These are phyloP conservation scores for Drosophila macrospina DNA, from an alignment of 2,888 invertebrate genomes.

Conservation along the genomic window DNA sequence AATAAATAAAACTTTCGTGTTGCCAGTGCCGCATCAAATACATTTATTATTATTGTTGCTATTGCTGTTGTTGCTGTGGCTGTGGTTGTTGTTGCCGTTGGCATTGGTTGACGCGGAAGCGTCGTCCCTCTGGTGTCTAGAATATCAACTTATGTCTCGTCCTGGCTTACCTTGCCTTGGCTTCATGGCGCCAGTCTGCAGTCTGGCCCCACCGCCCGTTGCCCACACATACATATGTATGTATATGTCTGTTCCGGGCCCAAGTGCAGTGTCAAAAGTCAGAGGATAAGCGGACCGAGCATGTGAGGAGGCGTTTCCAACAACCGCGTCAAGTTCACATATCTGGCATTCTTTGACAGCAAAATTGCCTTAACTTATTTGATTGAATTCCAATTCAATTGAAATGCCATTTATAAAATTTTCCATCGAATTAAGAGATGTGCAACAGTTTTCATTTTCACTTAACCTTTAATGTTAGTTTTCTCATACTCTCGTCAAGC, in stretches of 20 bases:
- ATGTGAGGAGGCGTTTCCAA: background rate
- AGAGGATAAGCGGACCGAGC: constrained; percentile 39
- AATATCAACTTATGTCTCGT: constrained; percentile 35
- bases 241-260: background rate
- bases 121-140: constrained; percentile 13
- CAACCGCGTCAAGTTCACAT: constrained; percentile 12
- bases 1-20: constrained; percentile 81
- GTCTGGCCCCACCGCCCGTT: background rate
- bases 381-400: constrained; percentile 38
- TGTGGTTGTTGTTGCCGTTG: constrained; percentile 67
- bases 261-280: constrained; percentile 72
- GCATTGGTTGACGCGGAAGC: constrained; percentile 61
- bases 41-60: constrained; percentile 50
- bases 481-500: background rate
- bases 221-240: background rate
- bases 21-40: constrained; percentile 77
- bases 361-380: constrained; percentile 39
- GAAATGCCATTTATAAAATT: background rate
- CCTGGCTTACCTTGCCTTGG: constrained; percentile 46
- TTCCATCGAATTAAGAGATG: constrained; percentile 19
- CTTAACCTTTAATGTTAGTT: background rate
- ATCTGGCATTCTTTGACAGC: constrained; percentile 39
- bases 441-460: constrained; percentile 27
- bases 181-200: constrained; percentile 39
- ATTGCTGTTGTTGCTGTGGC: constrained; percentile 17